Base-by-base conservation (phyloP, 2,113 vertebrate genomes). In the Sturnus vulgaris region DNA sequence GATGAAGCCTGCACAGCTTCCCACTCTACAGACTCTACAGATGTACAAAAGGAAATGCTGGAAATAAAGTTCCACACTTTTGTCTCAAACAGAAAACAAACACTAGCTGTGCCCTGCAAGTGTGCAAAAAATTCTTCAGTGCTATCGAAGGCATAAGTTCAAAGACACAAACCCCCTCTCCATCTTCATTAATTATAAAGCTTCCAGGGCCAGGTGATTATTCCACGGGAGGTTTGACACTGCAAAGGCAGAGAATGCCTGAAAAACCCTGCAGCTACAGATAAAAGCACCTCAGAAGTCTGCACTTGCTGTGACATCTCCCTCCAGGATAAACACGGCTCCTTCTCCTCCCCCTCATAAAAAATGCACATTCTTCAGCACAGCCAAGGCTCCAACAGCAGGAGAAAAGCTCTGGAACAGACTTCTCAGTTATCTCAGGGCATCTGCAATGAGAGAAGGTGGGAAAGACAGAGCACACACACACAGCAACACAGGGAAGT, bases 231-330 rank as follows among this genome's bases (percentile, higher is more conserved):
- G 63, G 59, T 79, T 64, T 94, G 94, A 97, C 91, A 89, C 92
- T 96, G 94, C 71, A 89, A 87, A 96, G 90, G 86, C 87, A 96
- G 50, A 57, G 63, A 59, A 69, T 14, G 52, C 72, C 64, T 15
- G 24, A 56, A 68, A 78, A 95, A 85, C 87, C 92, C 89, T 86
- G 82, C 91, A 94, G 93, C 44, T 65, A 47, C 77, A 94, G 94
- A 96, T 96, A 81, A 97, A 97, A 97, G 92, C 60, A 81, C 31
- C 88, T 95, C 93, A 75, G 72, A 95, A 95, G 47, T n/a, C 72
- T 92, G 80, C 44, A 75, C 66, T 84, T 83, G 93, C 86, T 73
- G 55, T 92, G 94, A 88, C 92, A 94, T 70, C 81, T 81, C 83
- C 92, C 90, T 96, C 73, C 40, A 92, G 93, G 80, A 96, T 77